Evolutionary conservation across 2,888 invertebrate genomes (phyloP).

Genomic region (Eupithecia abbreviata): DNA sequence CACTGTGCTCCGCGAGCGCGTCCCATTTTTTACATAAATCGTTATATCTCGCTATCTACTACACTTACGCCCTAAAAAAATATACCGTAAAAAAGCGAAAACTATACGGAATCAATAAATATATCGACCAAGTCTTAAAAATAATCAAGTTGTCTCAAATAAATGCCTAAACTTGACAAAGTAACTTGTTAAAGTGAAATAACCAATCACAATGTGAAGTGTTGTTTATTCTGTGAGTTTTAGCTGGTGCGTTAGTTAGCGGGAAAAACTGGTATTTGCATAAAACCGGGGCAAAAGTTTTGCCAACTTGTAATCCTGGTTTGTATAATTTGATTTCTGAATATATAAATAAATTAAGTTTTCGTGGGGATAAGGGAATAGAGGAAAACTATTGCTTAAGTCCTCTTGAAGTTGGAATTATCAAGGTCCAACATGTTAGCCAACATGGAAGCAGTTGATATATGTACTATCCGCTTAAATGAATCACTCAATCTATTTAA

Average conservation of each 20-base stretch:
- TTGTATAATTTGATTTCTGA: constrained; percentile 27
- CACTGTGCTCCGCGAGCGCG: too few species aligned
- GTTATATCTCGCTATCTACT: too few species aligned
- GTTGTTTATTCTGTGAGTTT: constrained; percentile 27
- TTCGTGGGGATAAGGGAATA: not conserved
- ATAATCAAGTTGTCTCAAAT: too few species aligned
- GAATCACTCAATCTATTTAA: too few species aligned
- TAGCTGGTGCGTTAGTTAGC: constrained; percentile 36
- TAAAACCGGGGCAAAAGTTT: constrained; percentile 31
- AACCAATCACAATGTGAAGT: constrained; percentile 3
- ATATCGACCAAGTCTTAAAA: too few species aligned
- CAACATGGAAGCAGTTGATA: too few species aligned
- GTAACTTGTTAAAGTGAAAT: constrained; percentile 11
- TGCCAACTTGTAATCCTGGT: constrained; percentile 32
- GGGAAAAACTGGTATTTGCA: constrained; percentile 36
- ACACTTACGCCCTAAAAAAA: too few species aligned
- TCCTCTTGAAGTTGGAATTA: not conserved
- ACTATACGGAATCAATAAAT: too few species aligned
- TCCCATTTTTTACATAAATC: too few species aligned
- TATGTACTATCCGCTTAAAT: too few species aligned
- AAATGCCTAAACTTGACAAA: too few species aligned
- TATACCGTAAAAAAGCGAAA: too few species aligned
- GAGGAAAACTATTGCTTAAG: not conserved
- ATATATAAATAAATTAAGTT: constrained; percentile 23
- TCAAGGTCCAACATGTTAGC: not conserved